Evolutionary conservation across 2,888 invertebrate species (phyloP), one percentile per base, ranked within the genome.

Genomic region (Schizotus pectinicornis): DNA sequence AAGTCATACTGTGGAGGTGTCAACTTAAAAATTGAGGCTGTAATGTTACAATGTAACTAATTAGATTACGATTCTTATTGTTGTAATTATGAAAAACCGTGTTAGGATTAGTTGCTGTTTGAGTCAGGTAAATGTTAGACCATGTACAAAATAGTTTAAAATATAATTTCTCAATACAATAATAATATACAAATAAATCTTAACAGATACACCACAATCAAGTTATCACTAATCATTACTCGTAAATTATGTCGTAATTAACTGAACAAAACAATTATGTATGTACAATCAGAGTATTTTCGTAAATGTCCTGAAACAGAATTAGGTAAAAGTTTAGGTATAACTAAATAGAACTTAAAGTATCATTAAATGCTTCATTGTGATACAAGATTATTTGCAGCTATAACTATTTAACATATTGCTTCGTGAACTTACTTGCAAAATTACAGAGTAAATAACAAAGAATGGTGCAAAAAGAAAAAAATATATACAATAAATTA

Each of bases 181-280:
- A 66, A 54, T 63, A 67, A 65, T 66, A 65, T 68, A 68, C 67
- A 68, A 68, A 68, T 67, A 67, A 68, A 62, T 61, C 64, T 68
- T 65, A 65, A 64, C 59, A 62, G 58, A 42, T 58, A 65, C 62
- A 65, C 62, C 65, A 65, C 63, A 64, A 67, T 61, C 59, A 54
- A 56, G 60, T 63, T 59, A 67, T 64, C 65, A 67, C 65, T 60
- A 61, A 63, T 60, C 43, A 63, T 61, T 53, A 53, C 49, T 52
- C 47, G 56, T 59, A 59, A 59, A 57, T 45, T 32, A 45, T 50
- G 38, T 33, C 38, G 50, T 37, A 51, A 45, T 48, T 35, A 59
- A 55, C 49, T 48, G 39, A 57, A 58, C 53, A 38, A 38, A 38
- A 52, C 34, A 38, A 37, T 34, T 52, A 43, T 33, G 45, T 13